These are phyloP conservation scores for Idaea aversata DNA, from an alignment of 2,888 invertebrate genomes.

Conservation along the genomic window DNA sequence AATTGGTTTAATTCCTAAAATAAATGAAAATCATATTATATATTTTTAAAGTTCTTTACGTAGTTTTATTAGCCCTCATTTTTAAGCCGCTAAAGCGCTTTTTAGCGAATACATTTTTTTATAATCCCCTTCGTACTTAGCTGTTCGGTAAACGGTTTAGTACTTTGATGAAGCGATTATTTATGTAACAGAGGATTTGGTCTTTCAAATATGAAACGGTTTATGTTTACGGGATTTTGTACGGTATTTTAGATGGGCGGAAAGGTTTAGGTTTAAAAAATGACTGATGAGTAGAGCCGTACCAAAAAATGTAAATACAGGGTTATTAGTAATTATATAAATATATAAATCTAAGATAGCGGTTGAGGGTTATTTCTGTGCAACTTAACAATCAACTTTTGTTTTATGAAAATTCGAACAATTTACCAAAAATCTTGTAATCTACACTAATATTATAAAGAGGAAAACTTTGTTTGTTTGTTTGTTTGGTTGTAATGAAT, in stretches of 20 bases:
- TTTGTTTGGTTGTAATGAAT: too few species aligned
- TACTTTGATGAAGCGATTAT: slow-evolving; percentile 14
- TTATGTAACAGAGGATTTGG: slow-evolving; percentile 7
- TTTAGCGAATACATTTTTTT: slow-evolving; percentile 48
- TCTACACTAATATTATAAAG: too few species aligned
- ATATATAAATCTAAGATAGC: too few species aligned
- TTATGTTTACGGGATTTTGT: neutral
- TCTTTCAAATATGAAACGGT: neutral
- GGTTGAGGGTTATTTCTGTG: too few species aligned
- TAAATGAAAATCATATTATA: too few species aligned
- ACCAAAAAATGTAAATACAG: too few species aligned
- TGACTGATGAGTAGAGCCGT: neutral
- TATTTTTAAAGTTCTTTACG: slow-evolving; percentile 28
- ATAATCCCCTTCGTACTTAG: slow-evolving; percentile 34
- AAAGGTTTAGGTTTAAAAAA: neutral
- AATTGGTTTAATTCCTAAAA: too few species aligned
- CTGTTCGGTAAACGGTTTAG: slow-evolving; percentile 29
- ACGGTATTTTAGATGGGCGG: neutral
- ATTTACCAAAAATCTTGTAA: too few species aligned
- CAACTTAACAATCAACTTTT: too few species aligned
- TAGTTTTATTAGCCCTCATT: slow-evolving; percentile 55
- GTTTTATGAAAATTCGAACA: too few species aligned
- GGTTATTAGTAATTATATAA: too few species aligned
- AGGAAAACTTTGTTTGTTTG: too few species aligned
- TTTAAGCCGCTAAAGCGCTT: slow-evolving; percentile 45